phyloP scores from a whole-genome alignment of 1,140 invertebrate species.

The Hycleus cichorii region DNA sequence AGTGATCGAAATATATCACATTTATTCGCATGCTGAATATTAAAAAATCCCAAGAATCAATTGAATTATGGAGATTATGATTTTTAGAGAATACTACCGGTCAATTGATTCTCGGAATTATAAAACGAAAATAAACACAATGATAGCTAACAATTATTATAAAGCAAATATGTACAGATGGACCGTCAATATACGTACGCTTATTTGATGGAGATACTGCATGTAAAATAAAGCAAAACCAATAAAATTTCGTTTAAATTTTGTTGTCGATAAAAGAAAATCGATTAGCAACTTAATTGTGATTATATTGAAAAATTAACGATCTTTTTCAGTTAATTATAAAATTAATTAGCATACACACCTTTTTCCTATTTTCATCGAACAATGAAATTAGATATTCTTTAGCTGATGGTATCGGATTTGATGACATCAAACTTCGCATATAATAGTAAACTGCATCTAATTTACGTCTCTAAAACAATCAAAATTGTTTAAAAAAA shows the following conservation, averaged over 20 bases:
- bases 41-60: too few species aligned
- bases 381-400: conserved; percentile 83
- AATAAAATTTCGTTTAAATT: conserved; percentile 12
- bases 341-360: conserved; percentile 40
- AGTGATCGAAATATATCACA: too few species aligned
- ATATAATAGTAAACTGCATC: conserved; percentile 98
- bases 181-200: conserved; percentile 46
- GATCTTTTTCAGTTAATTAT: too few species aligned
- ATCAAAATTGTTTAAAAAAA: conserved; percentile 19
- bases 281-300: not conserved
- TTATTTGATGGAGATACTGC: conserved; percentile 54
- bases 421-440: conserved; percentile 87
- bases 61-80: too few species aligned
- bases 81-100: too few species aligned
- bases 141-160: too few species aligned
- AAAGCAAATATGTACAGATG: too few species aligned
- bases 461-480: conserved; percentile 75
- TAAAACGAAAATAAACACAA: too few species aligned
- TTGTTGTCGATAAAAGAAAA: not conserved
- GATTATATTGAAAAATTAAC: not conserved
- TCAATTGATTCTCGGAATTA: too few species aligned
- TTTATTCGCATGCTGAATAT: too few species aligned
- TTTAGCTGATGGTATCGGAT: conserved; percentile 82
- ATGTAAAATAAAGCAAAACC: conserved; percentile 36
- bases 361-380: conserved; percentile 91